A percentile compares a stretch with the other conserved stretches of the same genome.
Conservation (phyloP, 2,888 invertebrate genomes). For the Notodonta ziczac region DNA sequence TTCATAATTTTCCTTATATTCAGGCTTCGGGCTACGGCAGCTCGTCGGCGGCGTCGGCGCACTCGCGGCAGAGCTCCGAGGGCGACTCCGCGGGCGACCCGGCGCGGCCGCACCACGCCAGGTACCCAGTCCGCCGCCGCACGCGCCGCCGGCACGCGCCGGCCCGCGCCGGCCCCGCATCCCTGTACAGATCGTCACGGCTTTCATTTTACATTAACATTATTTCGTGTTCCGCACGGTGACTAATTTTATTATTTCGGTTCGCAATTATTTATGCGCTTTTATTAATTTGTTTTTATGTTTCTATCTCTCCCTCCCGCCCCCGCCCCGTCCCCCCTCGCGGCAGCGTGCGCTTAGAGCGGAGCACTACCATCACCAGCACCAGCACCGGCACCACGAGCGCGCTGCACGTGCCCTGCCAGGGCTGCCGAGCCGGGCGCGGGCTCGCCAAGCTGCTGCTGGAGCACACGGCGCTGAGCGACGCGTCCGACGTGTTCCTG, state of each 20-base stretch:
- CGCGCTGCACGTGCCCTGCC: constrained; percentile 53
- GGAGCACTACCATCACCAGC: constrained; percentile 38
- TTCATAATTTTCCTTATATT: constrained; percentile 55
- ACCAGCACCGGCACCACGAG: constrained; percentile 53
- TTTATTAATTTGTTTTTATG: constrained; percentile 62
- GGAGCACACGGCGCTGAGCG: constrained; percentile 53
- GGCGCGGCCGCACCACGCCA: constrained; percentile 65
- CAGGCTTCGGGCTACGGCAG: constrained; percentile 97
- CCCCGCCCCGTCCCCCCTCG: constrained; percentile 36
- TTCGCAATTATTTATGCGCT: constrained; percentile 48
- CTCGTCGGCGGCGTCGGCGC: constrained; percentile 91
- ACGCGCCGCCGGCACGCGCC: background rate
- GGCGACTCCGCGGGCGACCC: constrained; percentile 83
- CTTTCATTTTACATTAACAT: constrained; percentile 26
- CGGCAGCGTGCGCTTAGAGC: constrained; percentile 63
- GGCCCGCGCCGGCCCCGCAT: constrained; percentile 4
- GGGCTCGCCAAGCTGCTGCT: constrained; percentile 61
- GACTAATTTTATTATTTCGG: constrained; percentile 55
- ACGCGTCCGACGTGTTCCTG: constrained; percentile 63
- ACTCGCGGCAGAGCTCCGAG: constrained; percentile 94
- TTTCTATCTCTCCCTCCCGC: constrained; percentile 34
- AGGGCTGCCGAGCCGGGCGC: constrained; percentile 51
- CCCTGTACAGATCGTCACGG: constrained; percentile 41
- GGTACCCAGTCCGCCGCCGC: constrained; percentile 44
- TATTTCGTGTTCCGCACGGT: constrained; percentile 54